Conservation (phyloP, 1,140 invertebrate species). For the Brachionus plicatilis region DNA sequence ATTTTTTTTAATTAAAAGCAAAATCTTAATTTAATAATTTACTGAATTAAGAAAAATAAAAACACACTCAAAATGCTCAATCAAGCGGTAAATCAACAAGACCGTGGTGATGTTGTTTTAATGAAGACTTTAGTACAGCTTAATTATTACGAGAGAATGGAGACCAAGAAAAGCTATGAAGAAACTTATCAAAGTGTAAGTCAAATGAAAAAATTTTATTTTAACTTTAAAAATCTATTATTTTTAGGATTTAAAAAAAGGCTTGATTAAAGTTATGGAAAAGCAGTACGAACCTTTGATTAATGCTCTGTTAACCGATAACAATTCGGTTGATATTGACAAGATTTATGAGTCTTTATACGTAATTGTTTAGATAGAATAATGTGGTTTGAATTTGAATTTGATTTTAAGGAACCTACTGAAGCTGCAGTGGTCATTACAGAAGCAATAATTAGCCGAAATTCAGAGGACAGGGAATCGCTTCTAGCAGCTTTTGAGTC, state of each 20-base stretch:
- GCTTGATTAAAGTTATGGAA: constrained; percentile 24
- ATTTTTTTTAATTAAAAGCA: neutral
- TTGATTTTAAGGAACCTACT: neutral
- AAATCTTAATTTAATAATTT: neutral
- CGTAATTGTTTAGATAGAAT: neutral
- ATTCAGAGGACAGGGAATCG: neutral
- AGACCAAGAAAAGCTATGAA: constrained; percentile 36
- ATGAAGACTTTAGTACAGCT: constrained; percentile 30
- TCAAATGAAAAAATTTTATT: neutral
- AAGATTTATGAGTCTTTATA: constrained; percentile 34
- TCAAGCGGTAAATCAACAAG: constrained; percentile 28
- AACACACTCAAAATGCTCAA: constrained; percentile 23
- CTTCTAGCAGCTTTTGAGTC: neutral
- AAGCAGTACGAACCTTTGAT: constrained; percentile 34
- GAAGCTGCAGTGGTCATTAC: constrained; percentile 10
- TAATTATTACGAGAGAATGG: constrained; percentile 39
- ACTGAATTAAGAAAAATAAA: neutral
- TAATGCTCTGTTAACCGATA: constrained; percentile 13
- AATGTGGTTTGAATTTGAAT: neutral
- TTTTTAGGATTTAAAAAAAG: constrained; percentile 37
- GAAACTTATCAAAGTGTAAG: constrained; percentile 12
- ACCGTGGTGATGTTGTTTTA: constrained; percentile 34
- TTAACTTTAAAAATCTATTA: neutral
- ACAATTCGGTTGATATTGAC: constrained; percentile 8
- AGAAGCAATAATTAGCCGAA: neutral